These are phyloP conservation scores for Gymnocephalus cernua DNA, from an alignment of 2,113 vertebrate genomes.

Conservation along the genomic window DNA sequence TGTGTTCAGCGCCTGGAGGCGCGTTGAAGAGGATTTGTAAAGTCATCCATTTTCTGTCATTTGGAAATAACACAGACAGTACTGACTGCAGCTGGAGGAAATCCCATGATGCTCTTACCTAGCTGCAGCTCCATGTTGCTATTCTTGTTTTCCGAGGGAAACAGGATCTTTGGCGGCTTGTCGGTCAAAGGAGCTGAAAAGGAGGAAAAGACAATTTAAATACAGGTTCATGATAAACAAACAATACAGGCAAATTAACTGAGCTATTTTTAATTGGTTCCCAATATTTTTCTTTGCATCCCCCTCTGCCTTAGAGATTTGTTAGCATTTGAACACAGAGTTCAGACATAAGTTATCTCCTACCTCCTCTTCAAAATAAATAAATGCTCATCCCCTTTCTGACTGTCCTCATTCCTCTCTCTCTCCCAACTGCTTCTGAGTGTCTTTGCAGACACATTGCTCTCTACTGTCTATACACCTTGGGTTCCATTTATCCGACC, in stretches of 20 bases:
- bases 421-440: background rate
- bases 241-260: background rate
- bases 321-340: background rate
- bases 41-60: slow-evolving; percentile 71
- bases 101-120: slow-evolving; percentile 86
- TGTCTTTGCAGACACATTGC: background rate
- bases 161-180: slow-evolving; percentile 95
- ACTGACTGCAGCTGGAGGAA: slow-evolving; percentile 56
- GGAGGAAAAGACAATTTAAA: slow-evolving; percentile 52
- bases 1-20: slow-evolving; percentile 52
- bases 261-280: slow-evolving; percentile 11
- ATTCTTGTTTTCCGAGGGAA: slow-evolving; percentile 92
- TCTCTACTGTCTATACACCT: slow-evolving; percentile 35
- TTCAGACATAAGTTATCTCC: slow-evolving; percentile 10
- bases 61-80: slow-evolving; percentile 58
- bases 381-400: background rate
- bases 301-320: slow-evolving; percentile 1
- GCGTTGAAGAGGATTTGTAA: slow-evolving; percentile 63
- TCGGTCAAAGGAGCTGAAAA: slow-evolving; percentile 94
- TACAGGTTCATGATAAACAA: background rate
- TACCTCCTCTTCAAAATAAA: background rate
- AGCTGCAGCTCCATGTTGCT: slow-evolving; percentile 93
- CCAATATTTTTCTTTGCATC: background rate
- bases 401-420: slow-evolving; percentile 1
- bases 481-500: slow-evolving; percentile 31